Evolutionary conservation across 2,113 vertebrate species (phyloP), one percentile per base, ranked within the genome.

Genomic region (Ceyx melanurus): DNA sequence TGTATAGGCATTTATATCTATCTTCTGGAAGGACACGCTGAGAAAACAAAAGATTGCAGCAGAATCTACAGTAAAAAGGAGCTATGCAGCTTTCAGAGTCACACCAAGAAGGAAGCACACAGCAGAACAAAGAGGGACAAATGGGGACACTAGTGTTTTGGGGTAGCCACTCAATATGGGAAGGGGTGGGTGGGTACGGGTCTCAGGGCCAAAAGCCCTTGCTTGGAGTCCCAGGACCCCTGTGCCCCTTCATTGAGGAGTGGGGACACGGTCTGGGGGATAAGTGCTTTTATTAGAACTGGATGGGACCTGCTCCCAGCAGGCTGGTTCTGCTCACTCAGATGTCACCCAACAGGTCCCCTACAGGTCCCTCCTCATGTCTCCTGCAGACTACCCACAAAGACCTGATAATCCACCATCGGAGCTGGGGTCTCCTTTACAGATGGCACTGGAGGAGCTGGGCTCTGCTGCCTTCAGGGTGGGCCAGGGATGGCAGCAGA

Each of bases 1-100:
- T 96, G 82, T 97, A 96, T 97, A 97, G 96, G 67, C 96, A 97
- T 97, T 97, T 97, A 98, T 95, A 95, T 96, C 97, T 93, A 94
- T 97, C 79, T 94, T 95, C 83, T 97, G 91, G 92, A 96, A 97
- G 92, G 94, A 98, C 95, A 97, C 92, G 56, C 92, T 93, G 82
- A 97, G 88, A 96, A 89, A 94, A 91, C 46, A 5, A 84, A 62
- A 93, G 85, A 90, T 96, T 6, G 51, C 94, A 96, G 92, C 56
- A 5, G 53, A 97, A 95, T 95, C 97, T 98, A 98, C 88, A 96
- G 10, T 96, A 94, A 95, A 95, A 96, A 95, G 93, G 94, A 95
- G 94, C 95, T 95, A 96, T 74, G 2, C 48, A 97, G 95, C 96
- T 88, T 96, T 96, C 84, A 88, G 80, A 96, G 92, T 98, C 94